These are phyloP conservation scores for Chloromyia formosa DNA, from an alignment of 2,888 invertebrate species.

Conservation along the genomic window DNA sequence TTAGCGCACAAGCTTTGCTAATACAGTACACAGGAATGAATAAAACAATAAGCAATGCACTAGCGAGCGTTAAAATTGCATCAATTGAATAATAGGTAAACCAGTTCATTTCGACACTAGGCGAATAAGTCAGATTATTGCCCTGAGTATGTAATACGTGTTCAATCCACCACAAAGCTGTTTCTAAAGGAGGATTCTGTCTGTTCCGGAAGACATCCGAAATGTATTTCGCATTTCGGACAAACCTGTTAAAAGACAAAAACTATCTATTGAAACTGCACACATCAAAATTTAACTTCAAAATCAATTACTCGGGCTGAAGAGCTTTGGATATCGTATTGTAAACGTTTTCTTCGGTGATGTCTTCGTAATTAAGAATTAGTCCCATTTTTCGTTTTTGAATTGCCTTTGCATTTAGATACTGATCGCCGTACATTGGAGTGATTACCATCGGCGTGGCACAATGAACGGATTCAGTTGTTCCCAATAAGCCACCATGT, in stretches of 20 bases:
- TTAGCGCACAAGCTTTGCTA: neutral
- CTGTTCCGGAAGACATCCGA: conserved; percentile 68
- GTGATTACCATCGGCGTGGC: conserved; percentile 73
- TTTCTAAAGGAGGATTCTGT: conserved; percentile 66
- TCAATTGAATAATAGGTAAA: conserved; percentile 61
- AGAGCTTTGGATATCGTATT: conserved; percentile 69
- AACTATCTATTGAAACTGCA: neutral
- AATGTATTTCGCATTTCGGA: conserved; percentile 61
- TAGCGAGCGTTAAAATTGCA: conserved; percentile 49
- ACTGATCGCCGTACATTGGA: conserved; percentile 77
- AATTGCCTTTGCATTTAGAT: conserved; percentile 71
- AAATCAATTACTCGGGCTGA: conserved; percentile 66
- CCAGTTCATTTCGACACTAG: conserved; percentile 58
- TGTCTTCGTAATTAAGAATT: conserved; percentile 67
- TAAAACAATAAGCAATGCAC: neutral
- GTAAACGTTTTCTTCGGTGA: conserved; percentile 68
- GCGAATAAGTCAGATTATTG: conserved; percentile 45
- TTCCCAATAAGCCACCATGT: conserved; percentile 75
- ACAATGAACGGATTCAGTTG: conserved; percentile 73
- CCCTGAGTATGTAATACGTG: conserved; percentile 64
- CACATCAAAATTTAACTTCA: conserved; percentile 24
- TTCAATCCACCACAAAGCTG: conserved; percentile 70
- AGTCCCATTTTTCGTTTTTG: conserved; percentile 70
- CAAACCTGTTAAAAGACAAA: conserved; percentile 53
- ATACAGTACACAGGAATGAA: neutral